phyloP scores from a whole-genome alignment of 1,140 invertebrate species.

The Phocides pigmalion region DNA sequence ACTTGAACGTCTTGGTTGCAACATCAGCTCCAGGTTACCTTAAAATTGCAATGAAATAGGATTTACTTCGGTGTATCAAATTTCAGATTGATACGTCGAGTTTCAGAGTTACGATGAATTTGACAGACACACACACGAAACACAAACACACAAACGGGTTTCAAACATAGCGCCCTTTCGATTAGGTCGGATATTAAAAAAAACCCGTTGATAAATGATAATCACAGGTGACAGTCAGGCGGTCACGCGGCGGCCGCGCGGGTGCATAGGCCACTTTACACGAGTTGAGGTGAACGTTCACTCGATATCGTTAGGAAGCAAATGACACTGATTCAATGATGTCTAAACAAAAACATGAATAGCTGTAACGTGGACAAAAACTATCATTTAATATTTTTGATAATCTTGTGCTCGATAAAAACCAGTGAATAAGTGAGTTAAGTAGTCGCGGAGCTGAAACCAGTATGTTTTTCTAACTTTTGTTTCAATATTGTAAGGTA shows the following conservation, averaged over 20 bases:
- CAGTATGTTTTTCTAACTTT: not conserved
- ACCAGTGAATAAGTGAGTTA: slow-evolving; percentile 10
- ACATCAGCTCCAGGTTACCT: too few species aligned
- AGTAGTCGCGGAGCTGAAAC: not conserved
- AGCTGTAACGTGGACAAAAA: slow-evolving; percentile 12
- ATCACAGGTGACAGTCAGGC: not conserved
- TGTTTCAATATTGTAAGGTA: not conserved
- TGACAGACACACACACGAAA: too few species aligned
- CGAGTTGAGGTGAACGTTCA: slow-evolving; percentile 8
- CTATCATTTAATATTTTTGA: slow-evolving; percentile 6
- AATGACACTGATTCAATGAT: slow-evolving; percentile 5
- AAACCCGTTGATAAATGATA: too few species aligned
- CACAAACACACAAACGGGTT: too few species aligned
- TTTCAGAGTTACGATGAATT: too few species aligned
- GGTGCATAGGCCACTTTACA: not conserved
- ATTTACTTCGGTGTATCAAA: too few species aligned
- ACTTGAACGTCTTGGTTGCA: too few species aligned
- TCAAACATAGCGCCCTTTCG: too few species aligned
- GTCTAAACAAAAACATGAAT: slow-evolving; percentile 16
- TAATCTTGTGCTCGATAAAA: slow-evolving; percentile 4
- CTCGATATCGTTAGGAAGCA: slow-evolving; percentile 1
- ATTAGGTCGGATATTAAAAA: too few species aligned
- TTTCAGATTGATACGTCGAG: too few species aligned
- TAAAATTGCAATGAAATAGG: too few species aligned
- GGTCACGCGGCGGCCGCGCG: too few species aligned